Base-by-base conservation (phyloP, 1,140 invertebrate genomes). In the Drosophila repleta region DNA sequence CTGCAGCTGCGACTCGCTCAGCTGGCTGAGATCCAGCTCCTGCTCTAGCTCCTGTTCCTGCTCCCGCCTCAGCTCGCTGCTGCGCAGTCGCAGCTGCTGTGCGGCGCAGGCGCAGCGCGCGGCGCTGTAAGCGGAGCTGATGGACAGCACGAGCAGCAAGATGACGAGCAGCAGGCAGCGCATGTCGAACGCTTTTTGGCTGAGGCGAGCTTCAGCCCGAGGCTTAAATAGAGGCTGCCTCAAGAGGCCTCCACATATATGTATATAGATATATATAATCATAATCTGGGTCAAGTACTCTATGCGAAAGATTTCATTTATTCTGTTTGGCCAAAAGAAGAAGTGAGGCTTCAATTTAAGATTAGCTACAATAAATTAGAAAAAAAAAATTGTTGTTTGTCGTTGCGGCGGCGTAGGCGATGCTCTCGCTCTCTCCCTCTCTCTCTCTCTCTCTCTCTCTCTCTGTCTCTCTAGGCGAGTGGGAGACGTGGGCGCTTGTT, bases 321-420 rank as follows among this genome's bases (percentile, higher is more conserved):
- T 74, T 73, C 67, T 65, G 37, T 43, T 8, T 60, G 18, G 48
- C 24, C 29, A 63, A 58, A 70, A 69, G 52, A 63, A 53, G 52
- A 63, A 53, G 60, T 60, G 60, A 5, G 43, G 32, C 72, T 65
- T 75, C 53, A 63, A 58, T 48, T 67, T 51, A 75, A 66, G 21
- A 83, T 72, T 68, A 64, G 53, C 75, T 87, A 81, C 74, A 85
- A 85, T 85, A 85, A 87, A 88, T 85, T 87, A 83, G 63, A 76
- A 76, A 84, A 87, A 87, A 87, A 85, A 72, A 64, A 24, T 32
- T 18, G 48, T 45, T 41, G 39, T 32, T 45, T 41, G 32, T 32
- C 37, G 35, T 52, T 17, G 11, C 10, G 21, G 26, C 7, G 26
- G 62, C 11, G 7, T 35, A 4, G 39, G 39, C 8, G 21, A 17